phyloP scores from a whole-genome alignment of 2,888 invertebrate genomes.

The Conus canariensis region DNA sequence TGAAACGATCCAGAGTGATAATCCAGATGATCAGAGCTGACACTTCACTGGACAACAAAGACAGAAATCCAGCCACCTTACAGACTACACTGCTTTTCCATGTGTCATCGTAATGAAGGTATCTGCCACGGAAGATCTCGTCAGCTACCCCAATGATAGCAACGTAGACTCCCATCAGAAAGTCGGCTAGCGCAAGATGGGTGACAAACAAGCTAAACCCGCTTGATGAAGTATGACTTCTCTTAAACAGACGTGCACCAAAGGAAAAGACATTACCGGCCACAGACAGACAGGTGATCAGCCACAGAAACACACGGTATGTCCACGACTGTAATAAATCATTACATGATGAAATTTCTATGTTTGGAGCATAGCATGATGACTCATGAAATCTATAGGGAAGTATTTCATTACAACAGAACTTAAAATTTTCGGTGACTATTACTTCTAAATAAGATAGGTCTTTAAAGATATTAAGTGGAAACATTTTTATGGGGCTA shows the following conservation, averaged over 20 bases:
- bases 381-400: neutral
- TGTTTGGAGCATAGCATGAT: neutral
- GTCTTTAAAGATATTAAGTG: neutral
- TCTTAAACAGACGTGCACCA: neutral
- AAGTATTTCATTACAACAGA: neutral
- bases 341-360: neutral
- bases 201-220: slow-evolving; percentile 43
- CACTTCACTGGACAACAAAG: slow-evolving; percentile 81
- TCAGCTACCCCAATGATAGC: slow-evolving; percentile 59
- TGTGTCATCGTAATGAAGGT: slow-evolving; percentile 56
- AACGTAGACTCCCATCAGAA: slow-evolving; percentile 61
- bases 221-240: neutral
- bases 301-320: slow-evolving; percentile 1
- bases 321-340: neutral
- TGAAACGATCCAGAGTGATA: slow-evolving; percentile 84
- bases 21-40: slow-evolving; percentile 83
- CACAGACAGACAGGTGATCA: neutral
- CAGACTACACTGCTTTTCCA: slow-evolving; percentile 60
- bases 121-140: slow-evolving; percentile 55
- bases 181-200: slow-evolving; percentile 44
- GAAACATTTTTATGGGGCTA: too few relatives aligned
- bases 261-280: neutral
- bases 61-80: slow-evolving; percentile 58
- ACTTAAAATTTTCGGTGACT: neutral
- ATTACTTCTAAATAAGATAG: neutral